Conservation (phyloP, 2,113 vertebrate species). For the Heptranchias perlo region DNA sequence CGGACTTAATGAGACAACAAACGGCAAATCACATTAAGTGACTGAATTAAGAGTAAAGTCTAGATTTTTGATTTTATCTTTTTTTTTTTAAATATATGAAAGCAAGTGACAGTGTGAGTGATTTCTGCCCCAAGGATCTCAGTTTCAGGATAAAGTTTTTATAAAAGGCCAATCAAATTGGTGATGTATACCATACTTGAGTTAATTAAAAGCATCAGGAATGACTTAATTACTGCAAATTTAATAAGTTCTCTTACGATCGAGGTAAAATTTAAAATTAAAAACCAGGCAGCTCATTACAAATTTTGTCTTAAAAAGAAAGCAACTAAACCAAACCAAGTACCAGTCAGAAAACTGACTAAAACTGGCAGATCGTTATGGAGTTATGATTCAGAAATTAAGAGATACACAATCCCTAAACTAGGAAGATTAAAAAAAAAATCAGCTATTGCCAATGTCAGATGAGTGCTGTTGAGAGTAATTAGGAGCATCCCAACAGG, state of each 20-base stretch:
- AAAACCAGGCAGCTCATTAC: background rate
- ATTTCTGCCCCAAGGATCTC: background rate
- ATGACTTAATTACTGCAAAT: background rate
- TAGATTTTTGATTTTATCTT: background rate
- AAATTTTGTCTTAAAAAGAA: background rate
- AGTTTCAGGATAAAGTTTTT: background rate
- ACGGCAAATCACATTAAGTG: background rate
- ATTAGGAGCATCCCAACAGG: background rate
- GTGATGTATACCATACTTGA: background rate
- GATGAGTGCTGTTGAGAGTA: background rate
- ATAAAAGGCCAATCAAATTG: background rate
- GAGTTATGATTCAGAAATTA: background rate
- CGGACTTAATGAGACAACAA: too few species aligned
- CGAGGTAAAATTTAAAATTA: background rate
- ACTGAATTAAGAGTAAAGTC: background rate
- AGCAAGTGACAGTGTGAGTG: too few species aligned
- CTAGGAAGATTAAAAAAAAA: too few species aligned
- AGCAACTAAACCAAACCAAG: background rate
- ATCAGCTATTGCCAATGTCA: background rate
- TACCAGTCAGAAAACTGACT: background rate
- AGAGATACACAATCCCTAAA: background rate
- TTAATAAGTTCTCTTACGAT: background rate
- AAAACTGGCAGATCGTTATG: background rate
- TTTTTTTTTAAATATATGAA: too few species aligned
- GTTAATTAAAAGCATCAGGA: background rate